Conservation (phyloP, 64 coral and sea anemone species). For the Acropora yongei region DNA sequence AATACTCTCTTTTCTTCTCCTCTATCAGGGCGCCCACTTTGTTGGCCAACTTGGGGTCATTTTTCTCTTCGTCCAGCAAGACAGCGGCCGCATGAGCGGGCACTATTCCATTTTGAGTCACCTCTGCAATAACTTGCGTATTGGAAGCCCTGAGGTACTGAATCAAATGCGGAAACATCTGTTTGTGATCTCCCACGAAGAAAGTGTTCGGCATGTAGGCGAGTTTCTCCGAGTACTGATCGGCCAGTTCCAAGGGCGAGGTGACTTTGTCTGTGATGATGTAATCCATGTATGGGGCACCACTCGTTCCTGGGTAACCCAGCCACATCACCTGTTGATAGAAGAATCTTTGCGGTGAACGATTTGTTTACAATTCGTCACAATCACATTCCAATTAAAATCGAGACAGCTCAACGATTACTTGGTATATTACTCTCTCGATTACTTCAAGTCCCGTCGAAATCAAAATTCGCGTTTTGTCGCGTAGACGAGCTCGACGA, state of each 20-base stretch:
- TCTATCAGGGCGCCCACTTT: constrained; percentile 91
- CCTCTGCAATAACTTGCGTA: constrained; percentile 63
- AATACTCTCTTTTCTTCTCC: constrained; percentile 90
- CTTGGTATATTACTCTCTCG: too few species aligned
- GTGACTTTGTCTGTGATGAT: constrained; percentile 94
- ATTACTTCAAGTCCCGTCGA: too few species aligned
- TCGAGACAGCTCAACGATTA: too few species aligned
- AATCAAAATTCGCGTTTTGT: too few species aligned
- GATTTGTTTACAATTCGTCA: too few species aligned
- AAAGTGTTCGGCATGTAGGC: constrained; percentile 96
- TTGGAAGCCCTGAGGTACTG: constrained; percentile 69
- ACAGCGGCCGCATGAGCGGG: constrained; percentile 62
- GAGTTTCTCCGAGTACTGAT: constrained; percentile 96
- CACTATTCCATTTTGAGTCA: constrained; percentile 55
- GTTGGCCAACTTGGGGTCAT: constrained; percentile 68
- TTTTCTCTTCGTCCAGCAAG: constrained; percentile 56
- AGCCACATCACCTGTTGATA: constrained; percentile 93
- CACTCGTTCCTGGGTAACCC: constrained; percentile 96
- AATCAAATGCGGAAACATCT: constrained; percentile 99
- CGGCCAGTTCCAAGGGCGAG: constrained; percentile 78
- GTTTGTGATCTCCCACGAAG: constrained; percentile 98
- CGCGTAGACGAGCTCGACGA: too few species aligned
- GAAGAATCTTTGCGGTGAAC: neutral
- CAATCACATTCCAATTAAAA: too few species aligned
- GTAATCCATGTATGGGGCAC: constrained; percentile 99